Evolutionary conservation across 2,888 invertebrate genomes (phyloP).

Genomic region (Melitaea athalia): DNA sequence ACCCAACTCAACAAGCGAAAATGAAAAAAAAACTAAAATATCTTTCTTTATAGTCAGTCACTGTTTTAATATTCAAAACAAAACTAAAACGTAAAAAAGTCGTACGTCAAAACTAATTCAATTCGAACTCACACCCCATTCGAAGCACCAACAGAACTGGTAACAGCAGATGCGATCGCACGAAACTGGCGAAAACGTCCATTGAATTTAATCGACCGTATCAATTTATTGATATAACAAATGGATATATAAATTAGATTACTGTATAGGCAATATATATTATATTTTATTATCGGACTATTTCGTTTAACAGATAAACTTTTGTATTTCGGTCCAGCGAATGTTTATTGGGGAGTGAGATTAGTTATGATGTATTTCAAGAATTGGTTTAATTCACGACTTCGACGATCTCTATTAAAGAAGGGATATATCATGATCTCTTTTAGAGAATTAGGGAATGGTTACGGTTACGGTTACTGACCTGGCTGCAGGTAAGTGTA

Average conservation of each 20-base stretch:
- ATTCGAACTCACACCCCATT: conserved; percentile 43
- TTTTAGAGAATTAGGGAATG: too few relatives aligned
- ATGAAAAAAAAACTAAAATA: too few relatives aligned
- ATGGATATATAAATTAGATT: conserved; percentile 46
- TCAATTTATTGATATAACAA: conserved; percentile 46
- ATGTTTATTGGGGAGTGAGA: background rate
- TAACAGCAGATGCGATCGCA: conserved; percentile 45
- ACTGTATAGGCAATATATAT: conserved; percentile 25
- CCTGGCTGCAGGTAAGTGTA: too few relatives aligned
- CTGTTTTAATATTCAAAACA: background rate
- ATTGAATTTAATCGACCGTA: conserved; percentile 52
- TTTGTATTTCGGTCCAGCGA: background rate
- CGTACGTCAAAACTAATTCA: conserved; percentile 40
- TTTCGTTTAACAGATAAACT: background rate
- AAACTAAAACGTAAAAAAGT: conserved; percentile 5
- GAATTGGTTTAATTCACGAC: background rate
- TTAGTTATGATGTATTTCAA: background rate
- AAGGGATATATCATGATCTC: too few relatives aligned
- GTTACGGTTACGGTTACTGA: too few relatives aligned
- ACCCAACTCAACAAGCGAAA: too few relatives aligned
- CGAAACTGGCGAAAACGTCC: conserved; percentile 45
- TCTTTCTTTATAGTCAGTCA: background rate
- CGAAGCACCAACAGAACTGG: conserved; percentile 38
- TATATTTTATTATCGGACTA: conserved; percentile 9
- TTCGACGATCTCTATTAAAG: too few relatives aligned